Percentiles rank a stretch among this genome's conserved stretches.
Conservation (phyloP, 37 sponge, comb jelly and placozoan species). For the Haliclona indistincta region DNA sequence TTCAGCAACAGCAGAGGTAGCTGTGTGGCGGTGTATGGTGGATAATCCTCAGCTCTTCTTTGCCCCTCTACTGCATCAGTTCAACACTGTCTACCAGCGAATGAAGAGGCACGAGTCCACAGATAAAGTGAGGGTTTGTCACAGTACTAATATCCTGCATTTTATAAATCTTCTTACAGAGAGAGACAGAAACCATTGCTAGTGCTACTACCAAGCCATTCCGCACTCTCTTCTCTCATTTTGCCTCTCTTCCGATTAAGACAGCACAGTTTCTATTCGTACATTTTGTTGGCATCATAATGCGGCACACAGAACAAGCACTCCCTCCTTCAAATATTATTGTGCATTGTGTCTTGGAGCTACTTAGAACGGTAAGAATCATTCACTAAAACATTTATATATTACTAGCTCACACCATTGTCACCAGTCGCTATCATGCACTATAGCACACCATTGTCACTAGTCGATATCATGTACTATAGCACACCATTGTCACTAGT, state of each 20-base stretch:
- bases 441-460: too few species aligned
- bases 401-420: background rate
- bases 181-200: too few species aligned
- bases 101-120: conserved; percentile 13
- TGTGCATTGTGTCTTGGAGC: conserved; percentile 46
- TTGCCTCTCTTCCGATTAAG: conserved; percentile 51
- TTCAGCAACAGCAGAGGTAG: conserved; percentile 37
- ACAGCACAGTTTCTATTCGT: conserved; percentile 74
- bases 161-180: conserved; percentile 1
- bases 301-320: conserved; percentile 61
- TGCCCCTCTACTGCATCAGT: conserved; percentile 54
- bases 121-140: conserved; percentile 4
- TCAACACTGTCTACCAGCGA: conserved; percentile 37
- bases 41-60: conserved; percentile 77
- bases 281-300: conserved; percentile 73
- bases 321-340: conserved; percentile 28
- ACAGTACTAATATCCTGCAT: background rate
- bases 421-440: too few species aligned
- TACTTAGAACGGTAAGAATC: conserved; percentile 33
- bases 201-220: conserved; percentile 48
- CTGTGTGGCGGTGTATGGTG: conserved; percentile 64
- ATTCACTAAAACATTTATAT: background rate
- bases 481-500: too few species aligned
- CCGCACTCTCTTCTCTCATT: conserved; percentile 45
- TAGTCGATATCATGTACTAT: too few species aligned